A percentile compares a stretch with the other conserved stretches of the same genome.
phyloP scores from a whole-genome alignment of 2,888 invertebrate genomes.

The Linnaemya vulpina region DNA sequence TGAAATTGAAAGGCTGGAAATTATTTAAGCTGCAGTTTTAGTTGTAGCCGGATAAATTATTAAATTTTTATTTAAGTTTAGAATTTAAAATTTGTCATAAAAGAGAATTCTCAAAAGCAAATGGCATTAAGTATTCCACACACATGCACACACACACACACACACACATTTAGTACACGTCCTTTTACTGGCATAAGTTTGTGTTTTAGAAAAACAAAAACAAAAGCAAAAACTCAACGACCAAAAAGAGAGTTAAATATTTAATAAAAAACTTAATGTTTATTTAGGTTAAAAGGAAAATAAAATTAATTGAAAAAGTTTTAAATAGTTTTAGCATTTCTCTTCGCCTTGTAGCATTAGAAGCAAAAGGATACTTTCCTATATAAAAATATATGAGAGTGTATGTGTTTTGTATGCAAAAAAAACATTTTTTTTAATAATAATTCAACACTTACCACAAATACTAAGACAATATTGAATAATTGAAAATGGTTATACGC shows the following conservation, averaged over 20 bases:
- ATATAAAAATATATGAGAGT: not conserved
- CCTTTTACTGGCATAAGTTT: not conserved
- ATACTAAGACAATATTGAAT: conserved; percentile 23
- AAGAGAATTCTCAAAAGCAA: conserved; percentile 17
- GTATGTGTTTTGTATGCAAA: too few species aligned
- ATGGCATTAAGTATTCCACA: conserved; percentile 10
- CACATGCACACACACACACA: not conserved
- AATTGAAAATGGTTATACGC: conserved; percentile 20
- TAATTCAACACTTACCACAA: conserved; percentile 56
- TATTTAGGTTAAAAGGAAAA: conserved; percentile 62
- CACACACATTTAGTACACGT: not conserved
- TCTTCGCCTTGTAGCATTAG: not conserved
- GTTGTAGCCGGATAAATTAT: not conserved
- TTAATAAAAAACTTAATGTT: conserved; percentile 56
- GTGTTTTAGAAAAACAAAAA: not conserved
- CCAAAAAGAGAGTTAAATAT: conserved; percentile 31
- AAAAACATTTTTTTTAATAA: not conserved
- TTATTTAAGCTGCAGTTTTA: too few species aligned
- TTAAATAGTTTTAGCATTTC: conserved; percentile 26
- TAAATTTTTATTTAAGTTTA: conserved; percentile 1
- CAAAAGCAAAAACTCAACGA: too few species aligned
- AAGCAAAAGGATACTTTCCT: not conserved
- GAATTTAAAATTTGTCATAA: conserved; percentile 23
- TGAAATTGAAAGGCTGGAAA: too few species aligned
- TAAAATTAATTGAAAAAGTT: conserved; percentile 67